Evolutionary conservation across 1,140 invertebrate genomes (phyloP), one percentile per base, ranked within the genome.

Genomic region (Hyles vespertilio): DNA sequence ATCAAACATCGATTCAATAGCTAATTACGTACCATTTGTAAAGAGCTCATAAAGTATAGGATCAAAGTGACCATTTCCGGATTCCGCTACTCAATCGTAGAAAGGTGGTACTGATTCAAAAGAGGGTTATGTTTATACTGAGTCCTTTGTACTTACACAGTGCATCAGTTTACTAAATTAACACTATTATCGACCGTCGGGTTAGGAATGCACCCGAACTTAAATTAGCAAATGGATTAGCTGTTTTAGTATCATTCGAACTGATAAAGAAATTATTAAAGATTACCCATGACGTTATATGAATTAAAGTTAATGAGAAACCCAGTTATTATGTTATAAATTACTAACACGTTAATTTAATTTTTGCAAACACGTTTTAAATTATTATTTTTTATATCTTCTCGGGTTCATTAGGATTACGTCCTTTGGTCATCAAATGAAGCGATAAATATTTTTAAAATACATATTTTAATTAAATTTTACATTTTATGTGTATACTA

Each of bases 141-240:
- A 51, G 59, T 57, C 61, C 60, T 68, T 70, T 70, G 64, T 68
- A 52, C 40, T 36, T 56, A 61, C 61, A 70, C 64, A 67, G 53
- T 55, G 43, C 65, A 63, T 65, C 54, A 56, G 62, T 72, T 74
- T 74, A 77, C 62, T 60, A 69, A 77, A 77, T 74, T 77, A 74
- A 69, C 66, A 66, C 64, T 61, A 77, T 74, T 74, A 74, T 72
- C 53, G 64, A 63, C 50, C 56, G 54, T 60, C 51, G 43, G 22
- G 12, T 52, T 58, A 50, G 59, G 22, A 56, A 51, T 32, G 53
- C 4, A 32, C 33, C 33, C 11, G 48, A 32, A 50, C 10, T 51
- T 34, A 32, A 34, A 51, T 51, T 34, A 51, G 10, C 8, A 32
- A 9, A 2, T 5, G 32, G 32, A 50, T 50, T 50, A 22, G 11